These are phyloP conservation scores for Parasteatoda tepidariorum DNA, from an alignment of 1,140 invertebrate species.

Conservation along the genomic window DNA sequence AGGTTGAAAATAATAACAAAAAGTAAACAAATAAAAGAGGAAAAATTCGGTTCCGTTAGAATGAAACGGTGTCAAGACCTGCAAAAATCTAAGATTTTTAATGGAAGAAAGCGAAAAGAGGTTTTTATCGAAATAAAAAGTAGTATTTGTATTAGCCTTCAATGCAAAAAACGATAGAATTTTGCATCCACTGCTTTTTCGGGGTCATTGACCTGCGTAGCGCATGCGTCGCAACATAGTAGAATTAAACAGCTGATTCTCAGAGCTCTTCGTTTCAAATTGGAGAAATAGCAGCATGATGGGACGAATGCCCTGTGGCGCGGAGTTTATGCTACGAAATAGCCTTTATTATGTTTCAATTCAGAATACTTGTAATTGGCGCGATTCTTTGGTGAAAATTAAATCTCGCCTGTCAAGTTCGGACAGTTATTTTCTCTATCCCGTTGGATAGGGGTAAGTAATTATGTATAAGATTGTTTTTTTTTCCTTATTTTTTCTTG, in stretches of 20 bases:
- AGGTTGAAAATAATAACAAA: background rate
- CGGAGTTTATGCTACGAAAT: background rate
- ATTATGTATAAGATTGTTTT: background rate
- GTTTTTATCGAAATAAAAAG: background rate
- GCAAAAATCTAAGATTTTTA: background rate
- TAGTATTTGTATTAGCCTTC: background rate
- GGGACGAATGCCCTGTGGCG: slow-evolving; percentile 12
- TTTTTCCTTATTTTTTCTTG: background rate
- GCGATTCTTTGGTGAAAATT: background rate
- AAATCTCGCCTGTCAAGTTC: background rate
- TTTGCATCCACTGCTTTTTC: slow-evolving; percentile 3
- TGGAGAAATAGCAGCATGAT: slow-evolving; percentile 46
- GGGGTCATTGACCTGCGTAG: slow-evolving; percentile 45
- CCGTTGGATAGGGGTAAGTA: background rate
- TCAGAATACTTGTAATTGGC: background rate
- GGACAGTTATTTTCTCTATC: background rate
- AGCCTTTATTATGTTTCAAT: background rate
- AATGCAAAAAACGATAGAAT: background rate
- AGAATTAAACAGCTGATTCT: slow-evolving; percentile 54
- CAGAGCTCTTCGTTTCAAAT: slow-evolving; percentile 41
- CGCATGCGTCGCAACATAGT: slow-evolving; percentile 26
- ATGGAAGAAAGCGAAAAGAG: background rate
- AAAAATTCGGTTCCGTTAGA: background rate
- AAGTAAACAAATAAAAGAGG: background rate
- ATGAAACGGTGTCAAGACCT: slow-evolving; percentile 21